Evolutionary conservation across 1,140 invertebrate genomes (phyloP), one percentile per base, ranked within the genome.

Genomic region (Cyclargus thomasi): DNA sequence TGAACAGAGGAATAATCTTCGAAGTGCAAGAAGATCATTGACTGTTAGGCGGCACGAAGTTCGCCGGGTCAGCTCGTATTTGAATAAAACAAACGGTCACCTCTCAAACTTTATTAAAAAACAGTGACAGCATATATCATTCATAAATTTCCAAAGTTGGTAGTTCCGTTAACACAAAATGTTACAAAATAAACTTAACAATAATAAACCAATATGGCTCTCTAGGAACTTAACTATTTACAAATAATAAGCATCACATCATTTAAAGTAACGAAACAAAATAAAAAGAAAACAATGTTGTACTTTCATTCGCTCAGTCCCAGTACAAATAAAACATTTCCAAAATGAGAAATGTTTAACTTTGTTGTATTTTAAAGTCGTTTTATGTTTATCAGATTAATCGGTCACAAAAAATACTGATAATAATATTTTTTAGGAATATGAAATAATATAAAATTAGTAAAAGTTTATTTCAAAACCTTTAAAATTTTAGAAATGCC

Each of bases 221-320:
- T 68, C 73, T 78, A 76, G 75, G 74, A 80, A 81, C 75, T 77
- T 72, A 81, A 78, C 79, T 81, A 78, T 78, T 53, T 78, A 80
- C 76, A 78, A 71, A 77, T 72, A 75, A 78, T 69, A 65, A 71
- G 63, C 68, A 78, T 79, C 77, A 81, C 75, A 76, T 70, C 69
- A 71, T 47, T 70, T 62, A 73, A 73, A 73, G 62, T 70, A 75
- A 72, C 71, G 68, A 72, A 70, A 75, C 70, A 68, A 69, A 76
- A 69, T 67, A 65, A 70, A 70, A 72, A 73, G 73, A 70, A 76
- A 74, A 73, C 70, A 69, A 76, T 70, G 66, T 77, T 77, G 73
- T 76, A 79, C 75, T 77, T 75, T 55, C 35, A 29, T 18, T 47
- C 21, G n/a, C 17, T 22, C 21, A 67, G 39, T 1, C 39, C 39